A percentile compares a stretch with the other conserved stretches of the same genome.
Conservation (phyloP, 2,113 vertebrate species). For the Tapirus terrestris region DNA sequence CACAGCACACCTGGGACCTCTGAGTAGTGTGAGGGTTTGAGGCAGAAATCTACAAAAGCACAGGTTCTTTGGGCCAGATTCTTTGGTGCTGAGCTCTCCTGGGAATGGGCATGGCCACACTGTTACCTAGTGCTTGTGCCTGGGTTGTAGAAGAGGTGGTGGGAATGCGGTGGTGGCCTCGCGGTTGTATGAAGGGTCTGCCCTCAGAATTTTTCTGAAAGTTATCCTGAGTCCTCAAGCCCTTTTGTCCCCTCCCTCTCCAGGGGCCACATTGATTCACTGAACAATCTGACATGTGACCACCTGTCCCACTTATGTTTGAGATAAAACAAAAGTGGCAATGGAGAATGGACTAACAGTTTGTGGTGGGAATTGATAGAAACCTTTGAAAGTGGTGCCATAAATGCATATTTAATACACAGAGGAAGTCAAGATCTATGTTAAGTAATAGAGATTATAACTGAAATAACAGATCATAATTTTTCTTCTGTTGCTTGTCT, state of each 20-base stretch:
- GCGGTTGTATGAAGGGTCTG: not conserved
- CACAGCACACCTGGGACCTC: not conserved
- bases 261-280: too few species aligned
- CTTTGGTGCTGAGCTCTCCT: not conserved
- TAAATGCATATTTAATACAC: too few species aligned
- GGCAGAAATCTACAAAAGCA: not conserved
- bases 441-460: too few species aligned
- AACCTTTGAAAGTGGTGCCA: too few species aligned
- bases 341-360: too few species aligned
- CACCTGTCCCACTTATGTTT: not conserved
- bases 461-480: too few species aligned
- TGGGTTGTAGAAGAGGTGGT: not conserved
- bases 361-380: too few species aligned
- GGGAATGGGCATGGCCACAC: not conserved
- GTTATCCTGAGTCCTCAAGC: not conserved
- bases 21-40: fast-evolving
- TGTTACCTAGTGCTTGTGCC: too few species aligned
- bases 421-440: too few species aligned
- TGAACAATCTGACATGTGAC: not conserved
- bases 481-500: too few species aligned
- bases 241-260: not conserved
- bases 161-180: not conserved
- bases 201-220: not conserved
- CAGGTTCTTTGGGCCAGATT: fast-evolving
- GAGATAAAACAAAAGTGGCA: not conserved